phyloP scores from a whole-genome alignment of 1,140 invertebrate genomes.

The Zeugodacus cucurbitae region DNA sequence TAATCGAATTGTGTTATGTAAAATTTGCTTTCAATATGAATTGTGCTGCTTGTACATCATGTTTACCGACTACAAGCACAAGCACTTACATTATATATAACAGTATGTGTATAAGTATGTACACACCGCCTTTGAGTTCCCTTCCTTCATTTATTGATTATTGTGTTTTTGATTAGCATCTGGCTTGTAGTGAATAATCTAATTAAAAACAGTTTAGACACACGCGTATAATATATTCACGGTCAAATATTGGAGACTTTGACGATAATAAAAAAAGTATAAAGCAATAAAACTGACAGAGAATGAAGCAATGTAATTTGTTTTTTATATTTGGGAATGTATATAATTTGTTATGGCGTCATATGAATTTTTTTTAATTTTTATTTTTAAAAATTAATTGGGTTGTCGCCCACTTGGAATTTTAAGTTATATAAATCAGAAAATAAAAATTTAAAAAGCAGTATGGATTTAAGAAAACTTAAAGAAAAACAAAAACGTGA shows the following conservation, averaged over 20 bases:
- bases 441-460: too few relatives aligned
- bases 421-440: too few relatives aligned
- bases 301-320: background rate
- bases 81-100: background rate
- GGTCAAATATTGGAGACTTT: background rate
- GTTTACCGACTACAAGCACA: background rate
- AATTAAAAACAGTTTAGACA: constrained; percentile 23
- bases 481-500: too few relatives aligned
- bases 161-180: constrained; percentile 21
- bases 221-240: background rate
- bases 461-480: too few relatives aligned
- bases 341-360: too few relatives aligned
- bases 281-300: background rate
- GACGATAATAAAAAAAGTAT: background rate
- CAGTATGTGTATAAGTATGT: background rate
- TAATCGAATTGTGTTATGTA: background rate
- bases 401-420: too few relatives aligned
- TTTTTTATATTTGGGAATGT: too few relatives aligned
- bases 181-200: background rate
- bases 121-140: background rate
- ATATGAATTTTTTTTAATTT: background rate
- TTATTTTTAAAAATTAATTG: too few relatives aligned
- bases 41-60: background rate
- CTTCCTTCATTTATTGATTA: constrained; percentile 3
- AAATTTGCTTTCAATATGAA: background rate